A percentile compares a stretch with the other conserved stretches of the same genome.
phyloP scores from a whole-genome alignment of 2,113 vertebrate species.

The Manacus vitellinus region DNA sequence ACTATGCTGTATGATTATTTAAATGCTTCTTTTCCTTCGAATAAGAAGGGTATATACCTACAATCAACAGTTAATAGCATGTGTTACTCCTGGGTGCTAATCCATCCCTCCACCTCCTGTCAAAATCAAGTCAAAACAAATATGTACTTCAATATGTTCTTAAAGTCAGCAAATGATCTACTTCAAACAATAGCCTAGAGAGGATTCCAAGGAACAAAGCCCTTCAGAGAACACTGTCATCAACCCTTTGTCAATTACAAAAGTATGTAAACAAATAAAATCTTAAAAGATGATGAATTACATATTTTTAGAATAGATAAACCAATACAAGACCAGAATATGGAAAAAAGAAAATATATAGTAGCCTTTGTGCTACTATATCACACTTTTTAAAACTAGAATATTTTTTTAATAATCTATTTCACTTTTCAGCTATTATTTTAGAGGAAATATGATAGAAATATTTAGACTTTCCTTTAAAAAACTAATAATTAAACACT shows the following conservation, averaged over 20 bases:
- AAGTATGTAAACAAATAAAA: background rate
- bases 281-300: background rate
- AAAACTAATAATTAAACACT: background rate
- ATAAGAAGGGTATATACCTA: background rate
- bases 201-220: background rate
- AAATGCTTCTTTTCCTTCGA: background rate
- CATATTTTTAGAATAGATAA: background rate
- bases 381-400: background rate
- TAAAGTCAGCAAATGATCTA: background rate
- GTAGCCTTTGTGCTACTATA: background rate
- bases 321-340: background rate
- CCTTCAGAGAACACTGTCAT: background rate
- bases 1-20: background rate
- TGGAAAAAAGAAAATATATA: background rate
- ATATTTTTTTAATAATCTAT: background rate
- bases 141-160: background rate
- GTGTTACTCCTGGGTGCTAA: background rate
- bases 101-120: background rate
- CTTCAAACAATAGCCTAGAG: background rate
- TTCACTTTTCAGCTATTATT: background rate
- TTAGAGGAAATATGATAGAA: background rate
- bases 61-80: background rate
- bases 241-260: background rate
- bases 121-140: slow-evolving; percentile 13
- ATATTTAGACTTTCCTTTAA: background rate